phyloP scores from a whole-genome alignment of 2,888 invertebrate genomes.

The Spilarctia lutea region DNA sequence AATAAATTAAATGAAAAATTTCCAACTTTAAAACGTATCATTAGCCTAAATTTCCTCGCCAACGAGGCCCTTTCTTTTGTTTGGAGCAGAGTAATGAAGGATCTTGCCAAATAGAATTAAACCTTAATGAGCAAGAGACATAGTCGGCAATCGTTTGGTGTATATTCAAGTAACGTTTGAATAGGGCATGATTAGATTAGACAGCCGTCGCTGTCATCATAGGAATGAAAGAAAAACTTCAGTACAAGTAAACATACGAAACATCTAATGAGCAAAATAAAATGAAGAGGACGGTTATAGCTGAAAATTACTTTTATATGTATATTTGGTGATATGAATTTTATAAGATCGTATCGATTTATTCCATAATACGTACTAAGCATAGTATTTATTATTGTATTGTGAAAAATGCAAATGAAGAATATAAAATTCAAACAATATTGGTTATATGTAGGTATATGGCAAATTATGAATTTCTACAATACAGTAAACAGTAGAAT shows the following conservation, averaged over 20 bases:
- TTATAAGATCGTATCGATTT: background rate
- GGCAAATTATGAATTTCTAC: too few relatives aligned
- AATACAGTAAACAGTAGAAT: too few relatives aligned
- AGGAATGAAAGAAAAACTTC: slow-evolving; percentile 21
- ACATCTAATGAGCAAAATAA: background rate
- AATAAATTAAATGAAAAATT: slow-evolving; percentile 29
- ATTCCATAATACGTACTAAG: background rate
- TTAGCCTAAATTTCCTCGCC: slow-evolving; percentile 44
- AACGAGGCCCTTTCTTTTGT: slow-evolving; percentile 49
- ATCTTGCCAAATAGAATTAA: slow-evolving; percentile 41
- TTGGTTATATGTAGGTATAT: too few relatives aligned
- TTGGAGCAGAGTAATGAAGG: slow-evolving; percentile 47
- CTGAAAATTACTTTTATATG: background rate
- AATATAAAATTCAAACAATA: background rate
- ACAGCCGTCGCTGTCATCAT: slow-evolving; percentile 39
- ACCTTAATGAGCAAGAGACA: slow-evolving; percentile 38
- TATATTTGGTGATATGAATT: background rate
- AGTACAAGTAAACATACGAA: background rate
- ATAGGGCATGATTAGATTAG: slow-evolving; percentile 52
- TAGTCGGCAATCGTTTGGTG: slow-evolving; percentile 39
- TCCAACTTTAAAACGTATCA: slow-evolving; percentile 36
- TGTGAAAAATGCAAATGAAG: background rate
- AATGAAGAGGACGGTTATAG: background rate
- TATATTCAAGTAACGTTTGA: slow-evolving; percentile 33
- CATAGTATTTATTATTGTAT: background rate